Evolutionary conservation across 2,113 vertebrate genomes (phyloP), one percentile per base, ranked within the genome.

Genomic region (Camelus dromedarius): DNA sequence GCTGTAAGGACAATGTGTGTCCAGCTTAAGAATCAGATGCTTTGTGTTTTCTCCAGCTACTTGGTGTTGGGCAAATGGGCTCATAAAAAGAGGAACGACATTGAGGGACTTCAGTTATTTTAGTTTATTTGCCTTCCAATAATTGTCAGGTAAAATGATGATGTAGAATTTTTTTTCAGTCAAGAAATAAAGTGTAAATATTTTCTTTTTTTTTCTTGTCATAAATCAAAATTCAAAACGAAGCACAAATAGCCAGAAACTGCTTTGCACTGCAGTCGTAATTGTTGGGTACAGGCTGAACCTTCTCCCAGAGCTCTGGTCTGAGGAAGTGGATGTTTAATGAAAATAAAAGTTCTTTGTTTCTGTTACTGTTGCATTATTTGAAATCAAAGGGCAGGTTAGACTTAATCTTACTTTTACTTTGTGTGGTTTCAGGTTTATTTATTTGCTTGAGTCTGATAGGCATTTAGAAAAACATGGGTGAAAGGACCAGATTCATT

Each of bases 361-460:
- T 96, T 87, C 50, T 14, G 14, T 72, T 95, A 62, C 73, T 77
- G 2, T 67, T 81, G 46, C n/a, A 91, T 91, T 94, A 87, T 79
- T 89, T 66, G 91, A 98, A 97, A 66, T 91, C 79, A 96, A 95
- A 97, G 79, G 46, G 26, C 85, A 97, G 95, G 81, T 62, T 80
- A 64, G 86, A 64, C 24, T 15, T 95, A 60, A 97, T 96, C 50
- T 75, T 81, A 32, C 64, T 92, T 92, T 94, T 35, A 96, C 89
- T 97, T 95, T 92, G 22, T 56, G 14, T 95, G 15, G n/a, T 64
- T 96, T 81, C 14, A 28, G 19, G 24, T 85, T 72, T 90, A n/a
- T 97, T 95, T 92, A 86, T 79, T 87, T 93, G 42, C 69, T 95
- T 19, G 72, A 81, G 67, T 96, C 84, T 35, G n/a, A 46, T 14